Conservation (phyloP, 1,140 invertebrate species). For the Choristoneura fumiferana region DNA sequence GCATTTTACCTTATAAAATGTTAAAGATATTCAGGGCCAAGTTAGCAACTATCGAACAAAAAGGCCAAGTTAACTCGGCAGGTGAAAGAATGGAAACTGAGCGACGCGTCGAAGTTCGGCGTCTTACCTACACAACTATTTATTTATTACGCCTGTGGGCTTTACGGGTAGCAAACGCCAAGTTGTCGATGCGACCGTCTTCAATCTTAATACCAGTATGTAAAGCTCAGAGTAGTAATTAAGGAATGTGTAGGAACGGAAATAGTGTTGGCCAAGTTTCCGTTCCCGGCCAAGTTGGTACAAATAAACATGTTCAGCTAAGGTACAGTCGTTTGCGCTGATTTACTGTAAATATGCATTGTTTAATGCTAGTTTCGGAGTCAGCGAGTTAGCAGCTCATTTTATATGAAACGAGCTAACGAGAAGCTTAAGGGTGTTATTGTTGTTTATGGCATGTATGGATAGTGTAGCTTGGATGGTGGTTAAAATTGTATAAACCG, state of each 20-base stretch:
- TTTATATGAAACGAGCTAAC: neutral
- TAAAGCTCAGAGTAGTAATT: neutral
- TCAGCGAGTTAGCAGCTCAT: neutral
- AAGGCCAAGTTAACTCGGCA: conserved; percentile 47
- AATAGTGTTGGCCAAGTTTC: conserved; percentile 26
- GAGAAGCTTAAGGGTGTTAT: too few species aligned
- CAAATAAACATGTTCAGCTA: conserved; percentile 60
- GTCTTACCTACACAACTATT: conserved; percentile 51
- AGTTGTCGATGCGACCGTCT: neutral
- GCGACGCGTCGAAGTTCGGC: conserved; percentile 33
- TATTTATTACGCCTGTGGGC: conserved; percentile 56
- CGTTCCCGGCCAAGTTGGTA: conserved; percentile 22
- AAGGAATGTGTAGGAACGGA: conserved; percentile 4
- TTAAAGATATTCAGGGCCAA: conserved; percentile 6
- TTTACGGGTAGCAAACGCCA: conserved; percentile 25
- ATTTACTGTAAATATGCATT: conserved; percentile 50
- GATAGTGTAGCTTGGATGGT: too few species aligned
- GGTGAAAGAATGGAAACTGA: conserved; percentile 37
- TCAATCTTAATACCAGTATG: neutral
- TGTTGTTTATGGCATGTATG: too few species aligned
- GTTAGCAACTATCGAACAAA: conserved; percentile 35
- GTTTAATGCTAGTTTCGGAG: conserved; percentile 34
- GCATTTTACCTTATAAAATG: neutral
- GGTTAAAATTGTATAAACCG: too few species aligned
- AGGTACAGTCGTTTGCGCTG: conserved; percentile 42